Percentiles rank a stretch among this genome's conserved stretches.
Conservation (phyloP, 2,888 invertebrate species). For the Craniophora ligustri region DNA sequence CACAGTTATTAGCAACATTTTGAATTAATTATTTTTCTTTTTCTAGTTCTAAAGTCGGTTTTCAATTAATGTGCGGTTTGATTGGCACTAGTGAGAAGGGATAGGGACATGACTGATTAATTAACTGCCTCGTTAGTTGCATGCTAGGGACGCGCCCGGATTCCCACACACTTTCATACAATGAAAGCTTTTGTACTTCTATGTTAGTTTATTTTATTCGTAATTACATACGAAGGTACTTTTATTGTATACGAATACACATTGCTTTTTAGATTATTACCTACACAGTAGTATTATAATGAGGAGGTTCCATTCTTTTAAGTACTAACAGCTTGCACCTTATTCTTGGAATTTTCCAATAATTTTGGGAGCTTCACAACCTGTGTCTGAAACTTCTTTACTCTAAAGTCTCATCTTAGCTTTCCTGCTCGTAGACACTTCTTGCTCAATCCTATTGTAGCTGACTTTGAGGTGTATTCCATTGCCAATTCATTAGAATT, state of each 20-base stretch:
- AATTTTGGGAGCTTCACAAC: too few species aligned
- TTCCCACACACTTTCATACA: constrained; percentile 36
- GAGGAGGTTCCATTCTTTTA: too few species aligned
- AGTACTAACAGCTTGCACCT: too few species aligned
- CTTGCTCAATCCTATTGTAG: too few species aligned
- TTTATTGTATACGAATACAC: background rate
- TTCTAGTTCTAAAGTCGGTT: background rate
- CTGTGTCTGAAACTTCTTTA: too few species aligned
- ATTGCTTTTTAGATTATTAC: background rate
- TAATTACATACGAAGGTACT: background rate
- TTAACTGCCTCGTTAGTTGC: constrained; percentile 39
- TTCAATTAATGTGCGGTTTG: constrained; percentile 1
- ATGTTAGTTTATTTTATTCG: constrained; percentile 9
- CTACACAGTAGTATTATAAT: too few species aligned
- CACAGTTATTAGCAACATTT: background rate
- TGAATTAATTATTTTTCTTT: background rate
- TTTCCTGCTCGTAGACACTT: too few species aligned
- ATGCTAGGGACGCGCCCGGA: constrained; percentile 26
- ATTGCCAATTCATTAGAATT: too few species aligned
- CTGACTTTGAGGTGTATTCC: too few species aligned
- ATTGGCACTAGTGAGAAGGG: constrained; percentile 6
- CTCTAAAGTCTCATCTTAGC: too few species aligned
- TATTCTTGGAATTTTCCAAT: too few species aligned
- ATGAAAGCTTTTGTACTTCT: constrained; percentile 22
- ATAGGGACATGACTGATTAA: constrained; percentile 36